Evolutionary conservation across 1,140 invertebrate genomes (phyloP).

Genomic region (Cecropterus lyciades): DNA sequence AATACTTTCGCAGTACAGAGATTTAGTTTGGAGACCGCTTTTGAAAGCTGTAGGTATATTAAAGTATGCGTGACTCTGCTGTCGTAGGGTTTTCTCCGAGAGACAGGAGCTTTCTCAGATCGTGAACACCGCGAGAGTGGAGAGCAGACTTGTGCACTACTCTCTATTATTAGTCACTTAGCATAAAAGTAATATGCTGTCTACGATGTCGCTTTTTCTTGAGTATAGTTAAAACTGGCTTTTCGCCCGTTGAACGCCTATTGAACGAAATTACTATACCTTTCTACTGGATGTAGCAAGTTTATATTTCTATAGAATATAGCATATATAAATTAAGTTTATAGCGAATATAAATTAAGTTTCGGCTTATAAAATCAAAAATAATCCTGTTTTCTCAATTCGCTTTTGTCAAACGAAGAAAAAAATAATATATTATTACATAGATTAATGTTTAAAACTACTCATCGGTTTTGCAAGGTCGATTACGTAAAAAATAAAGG

Average conservation of each 20-base stretch:
- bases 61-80: constrained; percentile 63
- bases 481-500: too few species aligned
- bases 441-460: too few species aligned
- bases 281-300: too few species aligned
- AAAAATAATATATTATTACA: too few species aligned
- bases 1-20: constrained; percentile 33
- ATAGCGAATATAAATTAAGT: too few species aligned
- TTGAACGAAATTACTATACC: constrained; percentile 31
- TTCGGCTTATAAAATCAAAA: too few species aligned
- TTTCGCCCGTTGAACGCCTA: constrained; percentile 21
- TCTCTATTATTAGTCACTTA: constrained; percentile 39
- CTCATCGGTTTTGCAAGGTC: too few species aligned
- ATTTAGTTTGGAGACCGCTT: constrained; percentile 44
- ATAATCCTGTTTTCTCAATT: too few species aligned
- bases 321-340: too few species aligned
- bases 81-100: constrained; percentile 70
- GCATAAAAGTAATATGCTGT: constrained; percentile 31
- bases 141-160: constrained; percentile 38
- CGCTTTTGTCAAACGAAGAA: too few species aligned
- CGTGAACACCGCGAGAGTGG: constrained; percentile 49
- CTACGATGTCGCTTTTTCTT: constrained; percentile 10
- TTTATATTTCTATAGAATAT: too few species aligned
- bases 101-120: constrained; percentile 70
- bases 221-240: constrained; percentile 28
- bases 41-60: constrained; percentile 54